phyloP scores from a whole-genome alignment of 2,888 invertebrate species.

The Cyaniris semiargus region DNA sequence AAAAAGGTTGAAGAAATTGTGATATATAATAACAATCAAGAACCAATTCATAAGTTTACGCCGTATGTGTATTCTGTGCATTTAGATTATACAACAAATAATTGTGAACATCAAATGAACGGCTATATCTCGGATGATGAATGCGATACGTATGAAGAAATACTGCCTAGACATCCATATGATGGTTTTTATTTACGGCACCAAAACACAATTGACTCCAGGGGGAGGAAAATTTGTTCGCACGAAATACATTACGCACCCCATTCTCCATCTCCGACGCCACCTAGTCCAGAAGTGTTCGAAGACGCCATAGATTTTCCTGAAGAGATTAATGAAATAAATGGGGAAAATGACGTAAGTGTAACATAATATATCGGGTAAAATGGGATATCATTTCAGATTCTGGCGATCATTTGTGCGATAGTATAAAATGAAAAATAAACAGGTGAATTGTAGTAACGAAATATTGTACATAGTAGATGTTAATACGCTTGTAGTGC shows the following conservation, averaged over 20 bases:
- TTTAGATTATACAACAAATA: slow-evolving; percentile 50
- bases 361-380: slow-evolving; percentile 24
- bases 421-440: slow-evolving; percentile 12
- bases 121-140: slow-evolving; percentile 58
- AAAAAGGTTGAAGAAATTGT: slow-evolving; percentile 30
- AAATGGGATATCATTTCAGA: slow-evolving; percentile 24
- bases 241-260: slow-evolving; percentile 66
- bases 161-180: slow-evolving; percentile 71
- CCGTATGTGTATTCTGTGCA: slow-evolving; percentile 53
- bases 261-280: slow-evolving; percentile 56
- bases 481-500: slow-evolving; percentile 20
- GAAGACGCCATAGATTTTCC: slow-evolving; percentile 46
- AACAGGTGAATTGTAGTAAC: background rate
- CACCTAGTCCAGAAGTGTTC: slow-evolving; percentile 52
- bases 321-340: slow-evolving; percentile 43
- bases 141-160: slow-evolving; percentile 57
- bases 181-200: slow-evolving; percentile 75
- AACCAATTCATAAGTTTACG: slow-evolving; percentile 42
- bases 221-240: slow-evolving; percentile 67
- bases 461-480: slow-evolving; percentile 15
- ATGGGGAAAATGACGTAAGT: slow-evolving; percentile 64
- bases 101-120: slow-evolving; percentile 50
- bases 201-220: slow-evolving; percentile 61
- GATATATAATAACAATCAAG: slow-evolving; percentile 38
- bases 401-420: slow-evolving; percentile 19